Evolutionary conservation across 1,140 invertebrate genomes (phyloP), one percentile per base, ranked within the genome.

Genomic region (Papilio aristodemus): DNA sequence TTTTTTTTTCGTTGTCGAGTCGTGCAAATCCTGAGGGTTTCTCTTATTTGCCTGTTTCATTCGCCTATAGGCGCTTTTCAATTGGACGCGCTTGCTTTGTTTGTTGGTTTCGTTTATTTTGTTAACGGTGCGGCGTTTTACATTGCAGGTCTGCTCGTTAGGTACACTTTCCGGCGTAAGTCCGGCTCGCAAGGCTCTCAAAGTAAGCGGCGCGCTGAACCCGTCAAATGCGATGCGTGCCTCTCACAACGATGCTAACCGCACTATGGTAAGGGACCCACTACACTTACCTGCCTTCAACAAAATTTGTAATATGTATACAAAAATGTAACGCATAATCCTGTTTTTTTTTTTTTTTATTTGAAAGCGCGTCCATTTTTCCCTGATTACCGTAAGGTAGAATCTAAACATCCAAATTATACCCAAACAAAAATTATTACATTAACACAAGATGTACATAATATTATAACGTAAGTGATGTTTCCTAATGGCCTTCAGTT

Each of bases 81-180:
- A 81, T 83, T 87, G 87, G 87, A 87, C 89, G 88, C 88, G 87
- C 87, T 83, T 79, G 80, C 77, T 66, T 32, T 84, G 73, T 83
- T 88, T 82, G 76, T 81, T 78, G 77, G 79, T 84, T 87, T 84
- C 64, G 74, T 87, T 84, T 80, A 63, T 90, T 91, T 89, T 89
- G 82, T 88, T 91, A 91, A 91, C 89, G 89, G 86, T 87, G 79
- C 81, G 84, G 86, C 89, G 79, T 91, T 91, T 91, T 86, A 79
- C 85, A 88, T 92, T 92, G 81, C 91, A 92, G 91, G 91, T 92
- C 91, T 92, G 78, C 91, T 92, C 87, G 91, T 92, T 92, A 92
- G 91, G 91, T 92, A 92, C 89, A 92, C 91, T 86, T 92, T 92
- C 86, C 90, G 91, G 82, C 89, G 90, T 91, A 92, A 92, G 89